Evolutionary conservation across 2,797 vertebrate genomes (phyloP), one percentile per base, ranked within the genome.

Genomic region (Enteromius treurensis): DNA sequence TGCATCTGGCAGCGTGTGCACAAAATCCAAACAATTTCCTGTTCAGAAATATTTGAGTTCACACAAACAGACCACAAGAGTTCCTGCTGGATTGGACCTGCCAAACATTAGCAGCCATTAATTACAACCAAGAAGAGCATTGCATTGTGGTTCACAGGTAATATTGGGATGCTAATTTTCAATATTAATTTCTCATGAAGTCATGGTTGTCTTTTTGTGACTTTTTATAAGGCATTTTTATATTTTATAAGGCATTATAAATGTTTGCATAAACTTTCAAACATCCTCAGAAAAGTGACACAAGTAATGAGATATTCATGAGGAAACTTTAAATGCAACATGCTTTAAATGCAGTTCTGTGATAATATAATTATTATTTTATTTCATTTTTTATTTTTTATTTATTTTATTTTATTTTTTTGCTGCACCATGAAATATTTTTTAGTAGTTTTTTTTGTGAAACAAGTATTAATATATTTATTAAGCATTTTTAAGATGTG

Each of bases 21-120:
- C 94, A 95, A 95, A 96, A 96, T 95, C 94, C 95, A 93, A 94
- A 93, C 92, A 93, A 95, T 95, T 96, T 95, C 95, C 95, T 94
- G 94, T 96, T 96, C 95, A 95, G 94, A 95, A 96, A 95, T 95
- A 94, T 95, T 94, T 94, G 95, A 95, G 94, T 96, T 95, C 95
- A 95, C 95, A 95, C 95, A 95, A 95, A 96, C 95, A 95, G 95
- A 95, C 93, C 93, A 94, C 94, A 95, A 95, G 94, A 94, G 94
- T 96, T 95, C 95, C 95, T 93, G 94, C 94, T 95, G 95, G 94
- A 96, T 95, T 94, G 95, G 94, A 95, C 93, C 93, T 95, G 95
- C 95, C 95, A 96, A 95, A 95, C 95, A 96, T 96, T 94, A 95
- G 92, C 94, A 95, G 93, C 94, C 93, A 95, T 94, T 95, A 95